A percentile compares a stretch with the other conserved stretches of the same genome.
These are phyloP conservation scores for Burhinus oedicnemus DNA, from an alignment of 2,113 vertebrate genomes.

Conservation along the genomic window DNA sequence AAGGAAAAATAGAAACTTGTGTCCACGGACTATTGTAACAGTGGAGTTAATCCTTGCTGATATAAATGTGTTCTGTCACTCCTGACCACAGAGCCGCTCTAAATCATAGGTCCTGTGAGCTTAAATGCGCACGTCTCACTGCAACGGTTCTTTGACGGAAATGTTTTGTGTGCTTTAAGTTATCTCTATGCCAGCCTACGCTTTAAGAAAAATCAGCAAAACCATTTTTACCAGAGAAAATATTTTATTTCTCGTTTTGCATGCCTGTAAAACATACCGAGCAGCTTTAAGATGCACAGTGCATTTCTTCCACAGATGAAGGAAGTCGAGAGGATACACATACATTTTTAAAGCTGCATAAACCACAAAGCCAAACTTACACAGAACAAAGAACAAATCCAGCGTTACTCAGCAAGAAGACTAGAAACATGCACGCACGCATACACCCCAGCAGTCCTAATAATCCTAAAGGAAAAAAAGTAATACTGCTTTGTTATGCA, in stretches of 20 bases:
- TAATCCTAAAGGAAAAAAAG: neutral
- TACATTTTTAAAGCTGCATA: neutral
- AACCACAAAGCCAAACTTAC: constrained; percentile 44
- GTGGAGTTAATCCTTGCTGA: neutral
- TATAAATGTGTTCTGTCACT: neutral
- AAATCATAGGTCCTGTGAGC: neutral
- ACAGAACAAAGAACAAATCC: constrained; percentile 45
- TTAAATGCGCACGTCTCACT: neutral
- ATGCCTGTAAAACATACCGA: neutral
- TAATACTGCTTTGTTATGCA: constrained; percentile 39
- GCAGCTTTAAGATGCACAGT: neutral
- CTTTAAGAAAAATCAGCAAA: neutral
- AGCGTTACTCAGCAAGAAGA: constrained; percentile 47
- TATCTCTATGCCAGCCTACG: accelerated
- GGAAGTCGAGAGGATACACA: neutral
- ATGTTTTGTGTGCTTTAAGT: neutral
- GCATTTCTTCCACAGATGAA: neutral
- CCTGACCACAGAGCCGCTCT: neutral
- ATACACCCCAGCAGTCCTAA: neutral
- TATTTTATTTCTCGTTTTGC: neutral
- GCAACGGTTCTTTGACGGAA: neutral
- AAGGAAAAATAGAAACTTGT: neutral
- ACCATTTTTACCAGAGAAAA: neutral
- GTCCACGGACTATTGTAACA: neutral
- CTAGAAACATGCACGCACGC: constrained; percentile 13